Percentiles rank a stretch among this genome's conserved stretches.
These are phyloP conservation scores for Pyrocoelia pectoralis DNA, from an alignment of 2,888 invertebrate genomes.

Conservation along the genomic window DNA sequence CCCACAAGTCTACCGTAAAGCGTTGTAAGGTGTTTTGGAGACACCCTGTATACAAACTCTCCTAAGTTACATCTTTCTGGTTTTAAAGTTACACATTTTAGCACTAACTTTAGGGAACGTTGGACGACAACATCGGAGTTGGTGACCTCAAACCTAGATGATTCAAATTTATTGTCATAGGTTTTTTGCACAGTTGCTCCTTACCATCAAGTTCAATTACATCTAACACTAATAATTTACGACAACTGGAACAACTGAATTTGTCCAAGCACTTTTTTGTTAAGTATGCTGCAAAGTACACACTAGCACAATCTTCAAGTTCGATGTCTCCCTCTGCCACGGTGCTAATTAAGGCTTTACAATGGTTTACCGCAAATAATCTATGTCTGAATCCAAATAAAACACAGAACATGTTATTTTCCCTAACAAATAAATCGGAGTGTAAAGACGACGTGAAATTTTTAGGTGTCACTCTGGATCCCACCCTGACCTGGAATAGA, in stretches of 20 bases:
- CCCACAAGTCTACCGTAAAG: too few relatives aligned
- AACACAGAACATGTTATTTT: too few relatives aligned
- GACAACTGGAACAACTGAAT: not conserved
- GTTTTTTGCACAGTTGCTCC: not conserved
- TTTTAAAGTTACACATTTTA: not conserved
- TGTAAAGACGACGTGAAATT: too few relatives aligned
- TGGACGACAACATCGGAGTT: not conserved
- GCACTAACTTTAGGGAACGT: not conserved
- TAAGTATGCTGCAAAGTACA: not conserved
- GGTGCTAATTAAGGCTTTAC: too few relatives aligned
- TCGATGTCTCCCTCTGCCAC: too few relatives aligned
- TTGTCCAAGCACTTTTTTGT: not conserved
- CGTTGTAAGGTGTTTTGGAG: too few relatives aligned
- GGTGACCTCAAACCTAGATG: not conserved
- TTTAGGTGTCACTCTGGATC: too few relatives aligned
- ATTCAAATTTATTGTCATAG: not conserved
- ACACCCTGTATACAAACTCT: not conserved
- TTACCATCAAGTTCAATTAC: not conserved
- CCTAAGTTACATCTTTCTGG: not conserved
- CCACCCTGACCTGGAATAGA: too few relatives aligned
- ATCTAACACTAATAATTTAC: not conserved
- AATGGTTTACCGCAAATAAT: too few relatives aligned
- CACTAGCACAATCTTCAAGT: too few relatives aligned
- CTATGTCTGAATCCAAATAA: too few relatives aligned
- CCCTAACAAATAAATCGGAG: too few relatives aligned